These are phyloP conservation scores for Emys orbicularis DNA, from an alignment of 2,797 vertebrate species.

Conservation along the genomic window DNA sequence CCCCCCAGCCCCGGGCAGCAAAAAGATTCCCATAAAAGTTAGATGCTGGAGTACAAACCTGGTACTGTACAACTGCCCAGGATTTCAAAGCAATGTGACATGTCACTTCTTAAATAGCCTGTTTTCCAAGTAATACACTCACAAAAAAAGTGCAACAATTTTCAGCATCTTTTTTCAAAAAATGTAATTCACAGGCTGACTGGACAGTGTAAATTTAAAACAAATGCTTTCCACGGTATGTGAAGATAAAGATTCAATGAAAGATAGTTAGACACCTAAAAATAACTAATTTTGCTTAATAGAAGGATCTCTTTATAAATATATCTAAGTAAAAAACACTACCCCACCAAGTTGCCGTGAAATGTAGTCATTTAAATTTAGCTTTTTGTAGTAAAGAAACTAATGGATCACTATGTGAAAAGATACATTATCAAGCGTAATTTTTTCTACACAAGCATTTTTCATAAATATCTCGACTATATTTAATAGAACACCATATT, in stretches of 20 bases:
- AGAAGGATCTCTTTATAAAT: background rate
- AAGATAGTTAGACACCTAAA: constrained; percentile 5
- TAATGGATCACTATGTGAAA: background rate
- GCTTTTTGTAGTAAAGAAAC: constrained; percentile 10
- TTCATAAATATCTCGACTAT: background rate
- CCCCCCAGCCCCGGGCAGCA: no score
- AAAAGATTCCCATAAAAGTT: background rate
- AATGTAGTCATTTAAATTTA: constrained; percentile 9
- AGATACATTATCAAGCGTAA: background rate
- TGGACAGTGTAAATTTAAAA: background rate
- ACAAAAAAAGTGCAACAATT: background rate
- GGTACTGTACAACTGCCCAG: background rate
- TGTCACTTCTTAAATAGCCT: background rate
- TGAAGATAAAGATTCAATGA: background rate
- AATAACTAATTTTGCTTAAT: constrained; percentile 24
- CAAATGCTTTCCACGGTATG: background rate
- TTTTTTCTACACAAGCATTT: background rate
- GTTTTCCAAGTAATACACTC: background rate
- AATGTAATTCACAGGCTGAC: background rate
- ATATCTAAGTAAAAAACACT: background rate
- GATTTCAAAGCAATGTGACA: background rate
- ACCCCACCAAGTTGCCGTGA: constrained; percentile 11
- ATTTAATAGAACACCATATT: background rate
- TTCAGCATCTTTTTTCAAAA: background rate
- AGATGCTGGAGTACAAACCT: background rate